A percentile compares a stretch with the other conserved stretches of the same genome.
These are phyloP conservation scores for Seriola dumerili DNA, from an alignment of 2,113 vertebrate genomes.

Conservation along the genomic window DNA sequence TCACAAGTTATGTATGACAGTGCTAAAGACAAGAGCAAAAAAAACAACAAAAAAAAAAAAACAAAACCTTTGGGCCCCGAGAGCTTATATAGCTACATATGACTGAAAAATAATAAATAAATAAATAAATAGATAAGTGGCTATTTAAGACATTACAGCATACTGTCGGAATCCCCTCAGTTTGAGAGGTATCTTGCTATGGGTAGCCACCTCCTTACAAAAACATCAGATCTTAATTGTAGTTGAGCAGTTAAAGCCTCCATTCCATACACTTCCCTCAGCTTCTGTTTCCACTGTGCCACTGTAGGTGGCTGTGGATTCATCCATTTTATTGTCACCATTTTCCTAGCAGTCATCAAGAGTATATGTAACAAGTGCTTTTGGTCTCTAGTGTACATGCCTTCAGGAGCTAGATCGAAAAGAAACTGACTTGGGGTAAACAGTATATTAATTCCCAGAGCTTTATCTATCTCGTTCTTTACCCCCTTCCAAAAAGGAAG, in stretches of 20 bases:
- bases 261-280: not conserved
- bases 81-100: too few species aligned
- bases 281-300: not conserved
- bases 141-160: not conserved
- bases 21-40: too few species aligned
- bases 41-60: too few species aligned
- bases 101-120: too few species aligned
- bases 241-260: not conserved
- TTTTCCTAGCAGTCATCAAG: not conserved
- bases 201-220: not conserved
- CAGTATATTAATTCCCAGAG: not conserved
- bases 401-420: not conserved
- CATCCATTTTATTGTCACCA: slow-evolving; percentile 2
- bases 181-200: not conserved
- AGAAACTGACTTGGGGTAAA: slow-evolving; percentile 5
- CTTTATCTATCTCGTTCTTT: not conserved
- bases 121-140: too few species aligned
- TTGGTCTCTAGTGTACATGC: not conserved
- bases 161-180: not conserved
- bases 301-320: not conserved
- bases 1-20: too few species aligned
- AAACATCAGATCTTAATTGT: slow-evolving; percentile 1
- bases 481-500: not conserved
- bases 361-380: slow-evolving; percentile 10
- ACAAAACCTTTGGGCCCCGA: too few species aligned